Conservation (phyloP, 2,797 vertebrate species). For the Sarcophilus harrisii region DNA sequence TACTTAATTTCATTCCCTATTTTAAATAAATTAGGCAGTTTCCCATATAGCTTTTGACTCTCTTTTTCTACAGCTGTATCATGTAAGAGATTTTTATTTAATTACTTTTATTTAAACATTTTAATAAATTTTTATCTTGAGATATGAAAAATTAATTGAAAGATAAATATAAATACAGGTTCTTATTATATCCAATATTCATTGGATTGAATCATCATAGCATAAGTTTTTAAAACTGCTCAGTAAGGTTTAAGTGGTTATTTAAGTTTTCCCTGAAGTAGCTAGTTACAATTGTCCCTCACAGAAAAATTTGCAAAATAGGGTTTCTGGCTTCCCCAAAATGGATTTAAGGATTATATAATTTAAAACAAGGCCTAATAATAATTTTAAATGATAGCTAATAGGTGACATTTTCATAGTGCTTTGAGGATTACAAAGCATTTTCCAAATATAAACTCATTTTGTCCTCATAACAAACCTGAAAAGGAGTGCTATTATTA, state of each 20-base stretch:
- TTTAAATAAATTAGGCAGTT: constrained; percentile 45
- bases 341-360: not conserved
- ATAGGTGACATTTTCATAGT: not conserved
- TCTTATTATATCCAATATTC: constrained; percentile 34
- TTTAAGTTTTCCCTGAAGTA: constrained; percentile 43
- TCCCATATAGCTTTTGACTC: constrained; percentile 25
- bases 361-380: not conserved
- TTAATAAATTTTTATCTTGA: not conserved
- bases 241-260: constrained; percentile 9
- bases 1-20: constrained; percentile 41
- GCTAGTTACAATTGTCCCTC: constrained; percentile 22
- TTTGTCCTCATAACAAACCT: not conserved
- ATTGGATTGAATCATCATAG: not conserved
- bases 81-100: constrained; percentile 44
- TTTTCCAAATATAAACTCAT: not conserved
- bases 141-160: constrained; percentile 38
- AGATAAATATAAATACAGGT: constrained; percentile 8
- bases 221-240: constrained; percentile 43
- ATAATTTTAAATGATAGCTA: not conserved
- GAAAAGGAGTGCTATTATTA: not conserved
- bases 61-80: not conserved
- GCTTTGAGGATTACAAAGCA: not conserved
- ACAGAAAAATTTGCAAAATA: not conserved
- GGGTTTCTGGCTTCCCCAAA: not conserved
- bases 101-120: constrained; percentile 40